Conservation (phyloP, 35 echinoderm and acorn worm genomes). For the Anneissia japonica region DNA sequence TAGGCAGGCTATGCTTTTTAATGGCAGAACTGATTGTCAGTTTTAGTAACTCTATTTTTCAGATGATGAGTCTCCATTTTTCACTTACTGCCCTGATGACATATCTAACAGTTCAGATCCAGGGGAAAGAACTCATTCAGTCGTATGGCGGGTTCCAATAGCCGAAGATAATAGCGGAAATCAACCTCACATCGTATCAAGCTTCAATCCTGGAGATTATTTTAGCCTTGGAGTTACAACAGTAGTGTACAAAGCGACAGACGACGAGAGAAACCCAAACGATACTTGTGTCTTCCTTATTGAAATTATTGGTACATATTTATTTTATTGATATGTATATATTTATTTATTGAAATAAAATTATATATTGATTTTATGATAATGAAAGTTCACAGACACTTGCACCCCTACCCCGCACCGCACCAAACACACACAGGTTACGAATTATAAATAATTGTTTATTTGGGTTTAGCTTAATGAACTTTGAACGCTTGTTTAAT, state of each 20-base stretch:
- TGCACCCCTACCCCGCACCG: too few species aligned
- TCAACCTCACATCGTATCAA: neutral
- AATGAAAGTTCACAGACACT: too few species aligned
- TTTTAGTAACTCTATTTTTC: too few species aligned
- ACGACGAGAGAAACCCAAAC: neutral
- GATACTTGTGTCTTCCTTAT: neutral
- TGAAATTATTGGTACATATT: neutral
- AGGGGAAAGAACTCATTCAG: neutral
- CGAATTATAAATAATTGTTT: too few species aligned
- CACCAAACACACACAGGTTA: too few species aligned
- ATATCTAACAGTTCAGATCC: neutral
- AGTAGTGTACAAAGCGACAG: neutral
- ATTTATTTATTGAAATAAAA: too few species aligned
- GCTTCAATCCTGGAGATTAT: neutral
- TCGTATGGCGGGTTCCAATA: neutral
- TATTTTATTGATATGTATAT: neutral
- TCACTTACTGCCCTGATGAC: neutral
- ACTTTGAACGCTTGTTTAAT: too few species aligned
- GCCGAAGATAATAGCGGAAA: neutral
- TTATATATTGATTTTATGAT: too few species aligned
- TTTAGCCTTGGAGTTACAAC: neutral
- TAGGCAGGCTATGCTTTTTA: too few species aligned
- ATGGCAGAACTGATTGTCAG: too few species aligned
- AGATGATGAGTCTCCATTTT: neutral
- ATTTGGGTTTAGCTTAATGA: too few species aligned